Base-by-base conservation (phyloP, 2,888 invertebrate genomes). In the Pimpla rufipes region DNA sequence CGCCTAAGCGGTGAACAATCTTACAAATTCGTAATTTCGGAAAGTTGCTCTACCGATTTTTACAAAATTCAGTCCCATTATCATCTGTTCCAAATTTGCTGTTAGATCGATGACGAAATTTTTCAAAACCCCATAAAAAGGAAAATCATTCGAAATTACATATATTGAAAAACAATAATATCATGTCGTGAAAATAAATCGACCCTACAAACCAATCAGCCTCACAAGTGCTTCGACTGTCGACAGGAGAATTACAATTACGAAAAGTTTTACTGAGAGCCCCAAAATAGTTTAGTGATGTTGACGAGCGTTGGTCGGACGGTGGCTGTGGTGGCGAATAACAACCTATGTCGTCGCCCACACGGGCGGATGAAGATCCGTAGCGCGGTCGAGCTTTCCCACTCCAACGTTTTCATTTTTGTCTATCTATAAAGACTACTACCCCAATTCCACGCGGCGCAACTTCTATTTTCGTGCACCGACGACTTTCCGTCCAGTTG, bases 391-490 rank as follows among this genome's bases (percentile, higher is more conserved):
- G 57, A 76, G 23, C 66, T 37, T 76, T 71, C 23, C 68, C 67
- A 42, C 62, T 62, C 68, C 42, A 68, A 62, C 40, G 21, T 59
- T 67, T 73, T 42, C 67, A 59, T 52, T 47, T 47, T 11, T 11
- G 55, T 21, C 47, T 47, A 18, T 52, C 67, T 23, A 23, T 13
- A 18, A 16, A 40, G n/a, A 21, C 21, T 18, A 47, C 45, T 71
- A 64, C 62, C 37, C 59, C 29, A 50, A 67, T 55, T 42, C 73
- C 79, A 64, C 50, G 66, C 68, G 68, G 18, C 37, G 52, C 68
- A n/a, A 68, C 52, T 64, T 81, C 79, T 83, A 83, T 83, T 83
- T 75, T 66, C 50, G 79, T 71, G 35, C 42, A 8, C n/a, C 59
- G n/a, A 21, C 11, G n/a, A 50, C 8, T 75, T 74, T 79, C 16